Evolutionary conservation across 2,797 vertebrate genomes (phyloP).

Genomic region (Sebastes goodei): DNA sequence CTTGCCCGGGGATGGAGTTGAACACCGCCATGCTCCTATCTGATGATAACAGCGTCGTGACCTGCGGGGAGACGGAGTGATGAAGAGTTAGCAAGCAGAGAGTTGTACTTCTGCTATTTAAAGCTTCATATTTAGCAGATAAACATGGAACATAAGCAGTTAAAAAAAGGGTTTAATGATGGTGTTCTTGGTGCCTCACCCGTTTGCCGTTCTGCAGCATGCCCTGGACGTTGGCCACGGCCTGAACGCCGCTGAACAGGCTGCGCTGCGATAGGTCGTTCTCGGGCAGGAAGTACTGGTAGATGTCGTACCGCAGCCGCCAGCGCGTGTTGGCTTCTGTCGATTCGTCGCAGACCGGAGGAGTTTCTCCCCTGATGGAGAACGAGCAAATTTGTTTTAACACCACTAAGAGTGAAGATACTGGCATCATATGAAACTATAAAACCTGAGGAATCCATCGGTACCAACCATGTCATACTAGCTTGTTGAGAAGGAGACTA

Average conservation of each 20-base stretch:
- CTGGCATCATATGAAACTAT: too few relatives aligned
- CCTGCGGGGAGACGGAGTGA: conserved; percentile 67
- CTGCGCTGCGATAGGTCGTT: conserved; percentile 84
- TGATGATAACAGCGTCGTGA: conserved; percentile 82
- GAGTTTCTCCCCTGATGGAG: conserved; percentile 77
- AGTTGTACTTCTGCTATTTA: neutral
- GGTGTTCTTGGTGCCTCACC: conserved; percentile 69
- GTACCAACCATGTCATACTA: too few relatives aligned
- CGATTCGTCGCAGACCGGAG: conserved; percentile 81
- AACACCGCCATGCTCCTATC: conserved; percentile 85
- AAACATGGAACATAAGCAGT: neutral
- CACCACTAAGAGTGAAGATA: too few relatives aligned
- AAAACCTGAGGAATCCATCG: rapidly evolving
- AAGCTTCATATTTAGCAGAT: neutral
- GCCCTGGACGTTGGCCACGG: conserved; percentile 79
- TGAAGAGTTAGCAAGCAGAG: rapidly evolving
- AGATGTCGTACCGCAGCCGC: conserved; percentile 92
- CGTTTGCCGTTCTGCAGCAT: conserved; percentile 78
- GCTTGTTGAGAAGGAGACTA: rapidly evolving
- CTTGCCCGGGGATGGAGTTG: conserved; percentile 90
- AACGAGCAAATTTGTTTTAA: neutral
- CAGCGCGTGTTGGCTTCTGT: conserved; percentile 72
- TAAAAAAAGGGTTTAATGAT: too few relatives aligned
- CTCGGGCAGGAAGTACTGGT: conserved; percentile 93
- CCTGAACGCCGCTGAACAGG: conserved; percentile 83